Base-by-base conservation (phyloP, 2,888 invertebrate genomes). In the Campaea margaritaria region DNA sequence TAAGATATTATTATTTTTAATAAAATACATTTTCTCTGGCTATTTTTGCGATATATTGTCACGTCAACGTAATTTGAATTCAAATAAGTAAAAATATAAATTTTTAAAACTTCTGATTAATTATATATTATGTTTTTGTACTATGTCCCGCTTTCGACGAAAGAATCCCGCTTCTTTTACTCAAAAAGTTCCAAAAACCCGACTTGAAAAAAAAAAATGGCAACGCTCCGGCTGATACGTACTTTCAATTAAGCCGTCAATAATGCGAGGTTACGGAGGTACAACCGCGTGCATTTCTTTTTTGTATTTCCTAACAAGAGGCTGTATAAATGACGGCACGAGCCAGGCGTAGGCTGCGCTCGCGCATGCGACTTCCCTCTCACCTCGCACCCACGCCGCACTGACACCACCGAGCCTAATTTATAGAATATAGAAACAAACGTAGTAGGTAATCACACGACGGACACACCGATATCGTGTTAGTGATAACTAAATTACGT, bases 331-430 rank as follows among this genome's bases (percentile, higher is more conserved):
- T 81, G 78, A 77, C 77, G 79, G 78, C 81, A 79, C 82, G 74
- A 75, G 81, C 75, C 78, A 59, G 47, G 85, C 86, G 90, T 89
- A 85, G 89, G 89, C 75, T 73, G 88, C 78, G 80, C 83, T 73
- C 78, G 84, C 85, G 89, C 87, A 81, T 79, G 77, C 82, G 81
- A 81, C 74, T 77, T 78, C 74, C 81, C 82, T 83, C 83, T 80
- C 82, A 78, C 81, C 79, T 78, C 63, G 81, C 65, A 70, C 86
- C 89, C 83, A 86, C 87, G 87, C 87, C 31, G 43, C 59, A 21
- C 59, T 52, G 51, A 56, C 64, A 61, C 44, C 49, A 63, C 42
- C 52, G 58, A 66, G 52, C 64, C 63, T 63, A 58, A 62, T 64
- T 64, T 62, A 59, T 62, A 52, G 36, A 58, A 61, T 62, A 59